phyloP scores from a whole-genome alignment of 2,113 vertebrate genomes.

The Neomonachus schauinslandi region DNA sequence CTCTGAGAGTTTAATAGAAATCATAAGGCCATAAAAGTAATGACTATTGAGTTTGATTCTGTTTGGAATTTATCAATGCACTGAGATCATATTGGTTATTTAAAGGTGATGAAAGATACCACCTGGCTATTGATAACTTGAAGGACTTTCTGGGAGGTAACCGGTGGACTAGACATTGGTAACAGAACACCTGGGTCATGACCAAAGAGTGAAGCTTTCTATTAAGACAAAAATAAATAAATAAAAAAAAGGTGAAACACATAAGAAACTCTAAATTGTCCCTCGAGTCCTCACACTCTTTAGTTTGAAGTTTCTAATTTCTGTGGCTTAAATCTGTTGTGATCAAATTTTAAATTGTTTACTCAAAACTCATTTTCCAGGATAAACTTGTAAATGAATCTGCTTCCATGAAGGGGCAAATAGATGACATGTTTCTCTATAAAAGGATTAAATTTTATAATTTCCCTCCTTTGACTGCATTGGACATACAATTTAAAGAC shows the following conservation, averaged over 20 bases:
- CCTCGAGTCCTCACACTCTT: background rate
- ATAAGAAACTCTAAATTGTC: background rate
- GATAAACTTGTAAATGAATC: background rate
- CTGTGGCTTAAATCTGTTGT: background rate
- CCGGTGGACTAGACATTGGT: background rate
- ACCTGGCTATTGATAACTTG: background rate
- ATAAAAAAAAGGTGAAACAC: background rate
- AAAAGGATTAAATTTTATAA: background rate
- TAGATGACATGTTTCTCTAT: background rate
- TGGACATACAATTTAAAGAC: background rate
- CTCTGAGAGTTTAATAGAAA: conserved; percentile 2
- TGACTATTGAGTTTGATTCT: background rate
- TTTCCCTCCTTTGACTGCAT: background rate
- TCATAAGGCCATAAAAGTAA: background rate
- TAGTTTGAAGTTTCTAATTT: background rate
- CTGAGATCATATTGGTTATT: background rate
- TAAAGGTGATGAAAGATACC: background rate
- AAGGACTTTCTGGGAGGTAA: background rate
- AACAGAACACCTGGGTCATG: background rate
- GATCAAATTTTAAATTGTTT: background rate
- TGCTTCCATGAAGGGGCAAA: background rate
- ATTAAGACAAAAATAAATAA: background rate
- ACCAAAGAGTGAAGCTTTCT: background rate
- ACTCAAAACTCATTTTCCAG: background rate
- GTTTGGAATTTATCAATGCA: background rate